phyloP scores from a whole-genome alignment of 2,888 invertebrate genomes.

The Drosophila stalkeri region DNA sequence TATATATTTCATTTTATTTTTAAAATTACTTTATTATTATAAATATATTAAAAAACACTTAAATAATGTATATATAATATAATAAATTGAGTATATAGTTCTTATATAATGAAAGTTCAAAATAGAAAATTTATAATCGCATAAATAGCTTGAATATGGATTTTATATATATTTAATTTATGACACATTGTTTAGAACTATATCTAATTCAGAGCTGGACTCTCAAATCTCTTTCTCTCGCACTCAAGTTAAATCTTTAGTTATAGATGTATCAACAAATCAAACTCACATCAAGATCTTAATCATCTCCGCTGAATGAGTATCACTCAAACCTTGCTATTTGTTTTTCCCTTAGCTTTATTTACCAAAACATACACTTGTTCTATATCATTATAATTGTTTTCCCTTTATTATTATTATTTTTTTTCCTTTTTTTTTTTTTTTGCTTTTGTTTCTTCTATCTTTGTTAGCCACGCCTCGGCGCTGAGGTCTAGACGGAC shows the following conservation, averaged over 20 bases:
- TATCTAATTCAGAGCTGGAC: not conserved
- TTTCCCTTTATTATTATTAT: not conserved
- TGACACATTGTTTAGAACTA: not conserved
- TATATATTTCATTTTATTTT: no score
- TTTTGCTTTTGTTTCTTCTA: not conserved
- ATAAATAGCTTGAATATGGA: no score
- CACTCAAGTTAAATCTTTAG: no score
- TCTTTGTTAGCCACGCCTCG: slow-evolving; percentile 33
- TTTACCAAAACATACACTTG: slow-evolving; percentile 8
- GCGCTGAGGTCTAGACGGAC: slow-evolving; percentile 34
- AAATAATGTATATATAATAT: no score
- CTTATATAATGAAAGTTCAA: not conserved
- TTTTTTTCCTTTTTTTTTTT: slow-evolving; percentile 32
- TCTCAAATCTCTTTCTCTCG: not conserved
- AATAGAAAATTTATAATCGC: not conserved
- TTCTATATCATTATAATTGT: slow-evolving; percentile 32
- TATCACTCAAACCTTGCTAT: not conserved
- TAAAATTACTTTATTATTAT: no score
- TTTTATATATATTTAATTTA: not conserved
- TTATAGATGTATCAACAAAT: not conserved
- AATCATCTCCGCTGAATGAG: not conserved
- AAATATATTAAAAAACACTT: no score
- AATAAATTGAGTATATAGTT: not conserved
- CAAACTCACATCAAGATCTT: not conserved
- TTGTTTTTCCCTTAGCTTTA: not conserved